Conservation (phyloP, 2,888 invertebrate species). For the Strigamia crassipes region DNA sequence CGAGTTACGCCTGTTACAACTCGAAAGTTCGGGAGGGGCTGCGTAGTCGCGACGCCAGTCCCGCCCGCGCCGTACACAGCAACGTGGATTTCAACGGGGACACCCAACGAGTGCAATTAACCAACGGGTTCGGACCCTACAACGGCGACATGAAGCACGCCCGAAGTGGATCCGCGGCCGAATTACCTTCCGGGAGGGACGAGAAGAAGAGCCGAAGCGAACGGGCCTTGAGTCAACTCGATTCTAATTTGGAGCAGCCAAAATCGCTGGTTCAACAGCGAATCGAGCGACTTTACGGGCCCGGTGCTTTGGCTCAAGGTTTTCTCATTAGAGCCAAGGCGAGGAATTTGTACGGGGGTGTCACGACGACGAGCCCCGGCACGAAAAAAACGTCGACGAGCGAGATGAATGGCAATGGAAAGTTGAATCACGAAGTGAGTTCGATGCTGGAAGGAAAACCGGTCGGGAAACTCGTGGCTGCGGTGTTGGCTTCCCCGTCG, state of each 20-base stretch:
- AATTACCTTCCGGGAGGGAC: not conserved
- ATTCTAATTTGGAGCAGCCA: constrained; percentile 34
- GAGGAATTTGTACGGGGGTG: constrained; percentile 45
- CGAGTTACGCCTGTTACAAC: constrained; percentile 82
- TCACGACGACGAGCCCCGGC: constrained; percentile 6
- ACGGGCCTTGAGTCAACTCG: not conserved
- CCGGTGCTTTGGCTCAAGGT: constrained; percentile 82
- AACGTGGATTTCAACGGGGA: constrained; percentile 21
- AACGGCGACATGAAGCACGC: not conserved
- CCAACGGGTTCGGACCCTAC: not conserved
- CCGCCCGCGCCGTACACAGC: constrained; percentile 51
- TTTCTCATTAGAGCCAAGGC: constrained; percentile 62
- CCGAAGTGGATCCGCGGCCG: not conserved
- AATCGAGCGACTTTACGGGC: constrained; percentile 85
- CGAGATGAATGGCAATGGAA: not conserved
- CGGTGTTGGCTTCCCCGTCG: not conserved
- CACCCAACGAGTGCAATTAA: not conserved
- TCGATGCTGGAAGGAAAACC: constrained; percentile 24
- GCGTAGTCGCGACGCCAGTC: constrained; percentile 63
- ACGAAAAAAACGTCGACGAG: not conserved
- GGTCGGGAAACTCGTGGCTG: constrained; percentile 24
- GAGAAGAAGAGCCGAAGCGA: not conserved
- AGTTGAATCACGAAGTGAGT: constrained; percentile 27
- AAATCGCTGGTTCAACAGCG: constrained; percentile 83
- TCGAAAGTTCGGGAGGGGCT: constrained; percentile 76